Evolutionary conservation across 2,113 vertebrate species (phyloP).

Genomic region (Dermatemys mawii): DNA sequence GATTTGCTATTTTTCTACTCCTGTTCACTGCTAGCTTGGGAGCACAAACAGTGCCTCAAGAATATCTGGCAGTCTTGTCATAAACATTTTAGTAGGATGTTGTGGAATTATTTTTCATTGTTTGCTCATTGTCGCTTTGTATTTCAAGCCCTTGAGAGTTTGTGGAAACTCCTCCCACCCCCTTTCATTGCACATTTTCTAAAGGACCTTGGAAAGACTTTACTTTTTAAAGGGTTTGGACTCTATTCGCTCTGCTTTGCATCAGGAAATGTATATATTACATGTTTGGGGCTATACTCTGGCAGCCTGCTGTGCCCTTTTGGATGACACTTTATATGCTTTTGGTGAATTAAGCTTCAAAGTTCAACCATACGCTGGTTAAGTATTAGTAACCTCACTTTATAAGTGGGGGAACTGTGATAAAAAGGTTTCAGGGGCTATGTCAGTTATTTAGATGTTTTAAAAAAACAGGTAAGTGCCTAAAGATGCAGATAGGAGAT

Average conservation of each 20-base stretch:
- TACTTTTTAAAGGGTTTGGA: neutral
- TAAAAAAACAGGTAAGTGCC: neutral
- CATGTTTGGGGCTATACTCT: neutral
- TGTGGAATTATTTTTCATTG: neutral
- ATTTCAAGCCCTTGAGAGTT: neutral
- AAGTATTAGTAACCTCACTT: neutral
- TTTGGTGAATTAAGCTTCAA: slow-evolving; percentile 12
- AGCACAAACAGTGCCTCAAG: neutral
- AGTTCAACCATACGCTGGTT: neutral
- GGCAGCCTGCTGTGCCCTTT: slow-evolving; percentile 43
- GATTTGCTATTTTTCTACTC: neutral
- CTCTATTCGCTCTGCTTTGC: slow-evolving; percentile 9
- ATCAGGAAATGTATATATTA: neutral
- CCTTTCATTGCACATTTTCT: neutral
- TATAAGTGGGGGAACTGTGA: neutral
- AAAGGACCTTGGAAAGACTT: neutral
- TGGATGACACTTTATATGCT: slow-evolving; percentile 12
- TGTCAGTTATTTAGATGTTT: neutral
- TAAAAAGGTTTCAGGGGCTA: neutral
- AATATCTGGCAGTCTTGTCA: neutral
- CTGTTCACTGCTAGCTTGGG: neutral
- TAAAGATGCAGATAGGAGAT: neutral
- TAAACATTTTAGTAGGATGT: neutral
- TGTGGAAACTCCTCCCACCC: neutral
- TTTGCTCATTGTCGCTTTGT: neutral